Conservation (phyloP, 2,113 vertebrate species). For the Brienomyrus brachyistius region DNA sequence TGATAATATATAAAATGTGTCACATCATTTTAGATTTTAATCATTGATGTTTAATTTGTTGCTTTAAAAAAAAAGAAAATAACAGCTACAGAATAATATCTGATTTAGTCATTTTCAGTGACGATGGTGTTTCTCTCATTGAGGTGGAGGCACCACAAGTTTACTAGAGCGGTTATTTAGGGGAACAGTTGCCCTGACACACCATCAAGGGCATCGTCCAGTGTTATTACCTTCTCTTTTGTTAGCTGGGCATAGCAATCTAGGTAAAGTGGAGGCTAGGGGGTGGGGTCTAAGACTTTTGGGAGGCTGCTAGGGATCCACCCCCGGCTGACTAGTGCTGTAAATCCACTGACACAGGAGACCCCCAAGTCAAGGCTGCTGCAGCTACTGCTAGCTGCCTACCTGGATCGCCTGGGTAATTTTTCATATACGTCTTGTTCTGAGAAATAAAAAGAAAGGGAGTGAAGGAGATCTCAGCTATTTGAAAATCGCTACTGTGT, state of each 20-base stretch:
- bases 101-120: not conserved
- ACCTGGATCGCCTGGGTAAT: slow-evolving; percentile 83
- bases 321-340: not conserved
- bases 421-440: slow-evolving; percentile 82
- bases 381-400: slow-evolving; percentile 61
- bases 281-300: not conserved
- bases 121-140: not conserved
- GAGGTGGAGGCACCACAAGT: not conserved
- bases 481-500: not conserved
- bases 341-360: not conserved
- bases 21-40: not conserved
- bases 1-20: not conserved
- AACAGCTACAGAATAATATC: not conserved
- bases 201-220: not conserved
- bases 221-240: not conserved
- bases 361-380: slow-evolving; percentile 28
- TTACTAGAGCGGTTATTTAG: not conserved
- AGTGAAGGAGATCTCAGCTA: not conserved
- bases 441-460: slow-evolving; percentile 45
- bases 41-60: not conserved
- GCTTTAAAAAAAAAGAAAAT: not conserved
- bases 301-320: not conserved
- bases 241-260: not conserved
- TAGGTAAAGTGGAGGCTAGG: not conserved
- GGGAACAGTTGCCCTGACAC: not conserved